Base-by-base conservation (phyloP, 2,888 invertebrate genomes). In the Muschampia plurimacula region DNA sequence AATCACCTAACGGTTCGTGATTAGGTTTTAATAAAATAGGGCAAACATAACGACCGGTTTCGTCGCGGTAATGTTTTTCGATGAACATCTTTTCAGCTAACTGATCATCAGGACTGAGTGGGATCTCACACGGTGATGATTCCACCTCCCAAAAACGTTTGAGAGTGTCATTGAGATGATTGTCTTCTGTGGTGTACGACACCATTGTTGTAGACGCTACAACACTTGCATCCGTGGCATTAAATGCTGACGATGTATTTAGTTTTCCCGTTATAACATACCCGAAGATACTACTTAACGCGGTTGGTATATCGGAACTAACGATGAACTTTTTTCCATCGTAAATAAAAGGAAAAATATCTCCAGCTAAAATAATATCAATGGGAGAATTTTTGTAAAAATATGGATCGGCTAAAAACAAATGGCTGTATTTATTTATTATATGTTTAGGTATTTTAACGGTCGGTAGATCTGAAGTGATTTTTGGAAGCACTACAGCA, bases 81-180 rank as follows among this genome's bases (percentile, higher is more conserved):
- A 49, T 49, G 6, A 49, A 49, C 6, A n/a, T n/a, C n/a, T 49
- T 49, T n/a, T 49, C 49, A 49, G 49, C 49, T 49, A 49, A 49
- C 49, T 49, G 49, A 49, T 49, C 49, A 49, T 49, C 49, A n/a
- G 49, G 49, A n/a, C 49, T 49, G n/a, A 49, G 49, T 49, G 49
- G 46, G 49, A 52, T 52, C 52, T 60, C 60, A 36, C 60, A 60
- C 44, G 63, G 44, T 22, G 36, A 15, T n/a, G 41, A 41, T 44
- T 63, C 63, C 41, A 63, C 28, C 12, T 63, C 63, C 44, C 63
- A 44, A 44, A 63, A 63, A 44, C 41, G 22, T 22, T 28, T 41
- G 41, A 63, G 69, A 60, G 36, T 60, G 36, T 60, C 60, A 60
- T 60, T 60, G 13, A 60, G 60, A 60, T 60, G n/a, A 36, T 60